These are phyloP conservation scores for Rhinophrynus dorsalis DNA, from an alignment of 2,797 vertebrate genomes.

Conservation along the genomic window DNA sequence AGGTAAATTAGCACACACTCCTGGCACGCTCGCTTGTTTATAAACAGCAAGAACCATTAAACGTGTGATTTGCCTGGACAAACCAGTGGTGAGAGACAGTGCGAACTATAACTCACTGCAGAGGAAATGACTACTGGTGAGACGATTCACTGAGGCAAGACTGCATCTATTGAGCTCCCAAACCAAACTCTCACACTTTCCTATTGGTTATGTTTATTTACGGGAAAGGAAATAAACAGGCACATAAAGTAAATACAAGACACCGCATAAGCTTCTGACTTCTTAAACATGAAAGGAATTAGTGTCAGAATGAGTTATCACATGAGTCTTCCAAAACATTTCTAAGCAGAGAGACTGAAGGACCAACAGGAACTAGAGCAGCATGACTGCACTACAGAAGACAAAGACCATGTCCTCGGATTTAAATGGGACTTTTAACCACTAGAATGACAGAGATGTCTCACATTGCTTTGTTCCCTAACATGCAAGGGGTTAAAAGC, in stretches of 20 bases:
- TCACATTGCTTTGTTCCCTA: too few relatives aligned
- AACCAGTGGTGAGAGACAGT: constrained; percentile 10
- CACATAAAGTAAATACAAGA: not conserved
- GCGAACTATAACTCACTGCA: not conserved
- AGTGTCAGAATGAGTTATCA: constrained; percentile 4
- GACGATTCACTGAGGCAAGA: constrained; percentile 13
- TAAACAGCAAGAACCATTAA: constrained; percentile 30
- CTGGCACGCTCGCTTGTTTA: constrained; percentile 20
- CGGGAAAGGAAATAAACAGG: not conserved
- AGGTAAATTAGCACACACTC: constrained; percentile 12
- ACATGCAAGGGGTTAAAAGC: too few relatives aligned
- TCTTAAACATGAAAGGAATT: not conserved
- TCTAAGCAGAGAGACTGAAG: too few relatives aligned
- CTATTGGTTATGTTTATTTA: constrained; percentile 3
- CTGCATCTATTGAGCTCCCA: not conserved
- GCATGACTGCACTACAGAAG: too few relatives aligned
- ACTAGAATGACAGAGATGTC: too few relatives aligned
- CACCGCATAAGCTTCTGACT: not conserved
- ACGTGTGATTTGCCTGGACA: constrained; percentile 27
- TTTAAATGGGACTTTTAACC: too few relatives aligned
- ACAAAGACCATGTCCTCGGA: too few relatives aligned
- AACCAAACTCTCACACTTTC: not conserved
- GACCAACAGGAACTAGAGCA: too few relatives aligned
- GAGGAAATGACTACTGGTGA: constrained; percentile 22
- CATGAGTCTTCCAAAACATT: not conserved